These are phyloP conservation scores for Hipparchia semele DNA, from an alignment of 2,888 invertebrate genomes.

Conservation along the genomic window DNA sequence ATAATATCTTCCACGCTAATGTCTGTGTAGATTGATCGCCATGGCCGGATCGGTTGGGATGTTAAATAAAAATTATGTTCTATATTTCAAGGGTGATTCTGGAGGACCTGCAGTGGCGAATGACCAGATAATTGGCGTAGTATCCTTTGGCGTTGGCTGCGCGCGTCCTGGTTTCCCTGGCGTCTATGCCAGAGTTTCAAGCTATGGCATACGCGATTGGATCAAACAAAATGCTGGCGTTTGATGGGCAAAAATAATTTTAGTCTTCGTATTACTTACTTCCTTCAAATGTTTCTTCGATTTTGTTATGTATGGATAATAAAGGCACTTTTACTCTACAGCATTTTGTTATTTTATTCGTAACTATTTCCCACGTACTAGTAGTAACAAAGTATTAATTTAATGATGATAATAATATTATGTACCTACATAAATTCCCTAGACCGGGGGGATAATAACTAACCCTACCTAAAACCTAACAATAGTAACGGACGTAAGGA, in stretches of 20 bases:
- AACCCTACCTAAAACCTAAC: no score
- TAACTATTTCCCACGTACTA: no score
- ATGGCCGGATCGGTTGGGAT: no score
- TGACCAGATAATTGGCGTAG: conserved; percentile 41
- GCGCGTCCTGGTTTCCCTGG: conserved; percentile 49
- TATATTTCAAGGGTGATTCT: conserved; percentile 15
- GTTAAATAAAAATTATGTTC: neutral
- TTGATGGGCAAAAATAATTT: neutral
- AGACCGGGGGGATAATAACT: no score
- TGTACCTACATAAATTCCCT: no score
- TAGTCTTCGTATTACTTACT: neutral
- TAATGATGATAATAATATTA: no score
- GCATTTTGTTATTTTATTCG: neutral
- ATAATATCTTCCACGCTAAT: no score
- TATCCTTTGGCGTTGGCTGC: conserved; percentile 53
- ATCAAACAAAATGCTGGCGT: conserved; percentile 32
- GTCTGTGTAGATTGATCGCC: no score
- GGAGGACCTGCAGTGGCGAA: conserved; percentile 19
- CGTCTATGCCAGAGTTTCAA: conserved; percentile 47
- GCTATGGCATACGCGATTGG: conserved; percentile 41
- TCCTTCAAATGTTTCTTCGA: neutral
- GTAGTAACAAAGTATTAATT: no score
- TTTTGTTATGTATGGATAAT: neutral
- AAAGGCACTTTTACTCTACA: conserved; percentile 11
- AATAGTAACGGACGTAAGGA: no score